A percentile compares a stretch with the other conserved stretches of the same genome.
Conservation (phyloP, 2,113 vertebrate genomes). For the Cynocephalus volans region DNA sequence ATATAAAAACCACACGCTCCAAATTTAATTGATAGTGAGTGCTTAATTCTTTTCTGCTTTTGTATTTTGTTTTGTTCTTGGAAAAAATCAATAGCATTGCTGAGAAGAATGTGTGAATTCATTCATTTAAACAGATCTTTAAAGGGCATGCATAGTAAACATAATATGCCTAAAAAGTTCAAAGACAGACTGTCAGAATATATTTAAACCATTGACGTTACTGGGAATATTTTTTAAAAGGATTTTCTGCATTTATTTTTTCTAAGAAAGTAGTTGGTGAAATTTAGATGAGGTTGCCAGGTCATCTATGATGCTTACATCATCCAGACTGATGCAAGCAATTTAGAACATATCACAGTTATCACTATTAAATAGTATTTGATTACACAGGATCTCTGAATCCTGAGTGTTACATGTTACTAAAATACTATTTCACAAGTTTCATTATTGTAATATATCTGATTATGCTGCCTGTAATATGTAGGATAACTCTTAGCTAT, state of each 20-base stretch:
- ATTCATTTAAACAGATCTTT: constrained; percentile 86
- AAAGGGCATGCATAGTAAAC: constrained; percentile 81
- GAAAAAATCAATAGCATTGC: constrained; percentile 87
- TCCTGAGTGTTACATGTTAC: neutral
- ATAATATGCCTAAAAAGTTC: constrained; percentile 69
- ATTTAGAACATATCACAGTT: neutral
- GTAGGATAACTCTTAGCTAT: neutral
- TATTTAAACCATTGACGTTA: constrained; percentile 66
- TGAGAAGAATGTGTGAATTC: constrained; percentile 84
- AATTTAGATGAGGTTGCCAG: neutral
- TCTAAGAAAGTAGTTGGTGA: neutral
- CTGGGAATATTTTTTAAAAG: constrained; percentile 66
- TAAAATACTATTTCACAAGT: neutral
- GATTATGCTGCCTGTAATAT: neutral
- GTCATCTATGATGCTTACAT: neutral
- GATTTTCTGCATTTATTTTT: constrained; percentile 48
- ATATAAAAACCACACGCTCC: constrained; percentile 64
- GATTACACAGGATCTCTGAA: neutral
- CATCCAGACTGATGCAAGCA: neutral
- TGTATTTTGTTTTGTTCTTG: constrained; percentile 43
- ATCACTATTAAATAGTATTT: neutral
- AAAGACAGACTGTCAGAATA: constrained; percentile 82
- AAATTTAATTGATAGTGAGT: constrained; percentile 84
- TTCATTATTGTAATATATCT: neutral
- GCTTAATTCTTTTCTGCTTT: constrained; percentile 85